Percentiles rank a stretch among this genome's conserved stretches.
Evolutionary conservation across 2,888 invertebrate genomes (phyloP).

Genomic region (Choristoneura rosaceana): DNA sequence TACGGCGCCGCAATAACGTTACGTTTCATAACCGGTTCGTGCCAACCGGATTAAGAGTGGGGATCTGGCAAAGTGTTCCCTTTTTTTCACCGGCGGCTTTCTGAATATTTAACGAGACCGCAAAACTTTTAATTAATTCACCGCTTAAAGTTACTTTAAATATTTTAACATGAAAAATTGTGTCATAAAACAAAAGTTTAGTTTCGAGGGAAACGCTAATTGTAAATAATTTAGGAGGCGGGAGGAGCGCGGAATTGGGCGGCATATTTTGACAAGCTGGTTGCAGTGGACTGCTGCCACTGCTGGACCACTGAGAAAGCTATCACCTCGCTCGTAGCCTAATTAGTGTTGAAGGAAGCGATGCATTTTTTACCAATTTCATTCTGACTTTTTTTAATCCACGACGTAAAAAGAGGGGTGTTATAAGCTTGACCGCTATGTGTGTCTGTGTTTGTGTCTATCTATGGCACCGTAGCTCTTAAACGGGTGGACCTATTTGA

Average conservation of each 20-base stretch:
- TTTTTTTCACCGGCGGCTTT: slow-evolving; percentile 51
- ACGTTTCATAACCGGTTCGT: slow-evolving; percentile 6
- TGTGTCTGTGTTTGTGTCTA: no score
- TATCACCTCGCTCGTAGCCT: no score
- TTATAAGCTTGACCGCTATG: no score
- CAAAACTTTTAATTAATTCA: slow-evolving; percentile 77
- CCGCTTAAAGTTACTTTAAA: slow-evolving; percentile 64
- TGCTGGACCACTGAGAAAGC: no score
- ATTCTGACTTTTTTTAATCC: no score
- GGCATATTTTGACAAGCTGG: background rate
- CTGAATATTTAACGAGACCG: slow-evolving; percentile 68
- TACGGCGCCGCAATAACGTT: slow-evolving; percentile 5
- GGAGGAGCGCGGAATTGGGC: background rate
- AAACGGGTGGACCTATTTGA: no score
- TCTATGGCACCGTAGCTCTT: no score
- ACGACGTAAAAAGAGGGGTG: no score
- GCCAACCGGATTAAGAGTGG: slow-evolving; percentile 50
- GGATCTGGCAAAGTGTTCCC: slow-evolving; percentile 43
- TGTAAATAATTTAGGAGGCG: slow-evolving; percentile 24
- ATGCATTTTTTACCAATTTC: no score
- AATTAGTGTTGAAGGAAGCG: no score
- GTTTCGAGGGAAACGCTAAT: slow-evolving; percentile 19
- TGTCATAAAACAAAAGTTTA: slow-evolving; percentile 46
- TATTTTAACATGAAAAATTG: slow-evolving; percentile 64
- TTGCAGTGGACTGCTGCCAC: background rate